phyloP scores from a whole-genome alignment of 1,140 invertebrate species.

The Leptopilina boulardi region DNA sequence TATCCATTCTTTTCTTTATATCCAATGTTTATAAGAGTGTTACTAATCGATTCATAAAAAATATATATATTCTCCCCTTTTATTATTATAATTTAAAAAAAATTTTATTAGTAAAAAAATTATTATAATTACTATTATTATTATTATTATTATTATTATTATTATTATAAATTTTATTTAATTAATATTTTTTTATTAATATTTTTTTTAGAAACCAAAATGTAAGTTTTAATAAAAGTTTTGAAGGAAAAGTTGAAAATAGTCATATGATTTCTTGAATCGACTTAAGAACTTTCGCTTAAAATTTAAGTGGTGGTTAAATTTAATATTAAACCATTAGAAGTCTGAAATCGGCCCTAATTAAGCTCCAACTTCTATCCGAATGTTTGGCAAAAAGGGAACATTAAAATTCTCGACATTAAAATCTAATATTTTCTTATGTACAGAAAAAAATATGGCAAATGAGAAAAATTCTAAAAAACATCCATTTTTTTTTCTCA shows the following conservation, averaged over 20 bases:
- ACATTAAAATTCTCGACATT: neutral
- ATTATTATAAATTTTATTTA: neutral
- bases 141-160: too few species aligned
- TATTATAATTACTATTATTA: too few species aligned
- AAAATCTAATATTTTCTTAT: constrained; percentile 15
- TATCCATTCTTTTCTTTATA: neutral
- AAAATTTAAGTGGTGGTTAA: constrained; percentile 32
- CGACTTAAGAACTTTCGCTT: neutral
- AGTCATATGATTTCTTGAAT: neutral
- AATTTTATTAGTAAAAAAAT: too few species aligned
- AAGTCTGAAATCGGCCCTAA: constrained; percentile 21
- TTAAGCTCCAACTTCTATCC: neutral
- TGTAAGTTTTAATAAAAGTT: neutral
- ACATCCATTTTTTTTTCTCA: too few species aligned
- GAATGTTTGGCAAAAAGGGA: constrained; percentile 5
- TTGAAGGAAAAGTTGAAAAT: neutral
- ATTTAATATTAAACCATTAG: constrained; percentile 28
- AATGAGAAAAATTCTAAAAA: neutral
- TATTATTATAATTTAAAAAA: too few species aligned
- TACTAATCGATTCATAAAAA: too few species aligned
- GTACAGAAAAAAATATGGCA: neutral
- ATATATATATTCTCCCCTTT: too few species aligned
- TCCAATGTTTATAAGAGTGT: neutral
- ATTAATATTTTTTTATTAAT: neutral
- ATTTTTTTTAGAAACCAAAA: neutral